These are phyloP conservation scores for Troides oblongomaculatus DNA, from an alignment of 2,888 invertebrate genomes.

Conservation along the genomic window DNA sequence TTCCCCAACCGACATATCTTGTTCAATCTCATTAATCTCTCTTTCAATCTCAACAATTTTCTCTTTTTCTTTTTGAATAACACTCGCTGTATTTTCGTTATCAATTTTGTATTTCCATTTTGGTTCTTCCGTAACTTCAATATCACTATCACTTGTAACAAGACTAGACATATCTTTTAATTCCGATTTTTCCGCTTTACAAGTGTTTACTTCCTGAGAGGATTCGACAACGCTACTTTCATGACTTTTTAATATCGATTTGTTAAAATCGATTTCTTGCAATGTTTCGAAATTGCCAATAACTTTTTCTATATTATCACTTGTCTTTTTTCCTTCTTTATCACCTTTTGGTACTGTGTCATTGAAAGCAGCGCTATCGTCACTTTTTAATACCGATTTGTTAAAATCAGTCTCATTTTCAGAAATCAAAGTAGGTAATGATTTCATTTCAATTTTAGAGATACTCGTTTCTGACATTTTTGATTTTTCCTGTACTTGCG, in stretches of 20 bases:
- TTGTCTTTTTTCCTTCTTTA: slow-evolving; percentile 32
- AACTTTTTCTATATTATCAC: slow-evolving; percentile 39
- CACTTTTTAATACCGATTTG: slow-evolving; percentile 52
- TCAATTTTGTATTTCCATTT: slow-evolving; percentile 32
- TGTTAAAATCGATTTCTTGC: slow-evolving; percentile 53
- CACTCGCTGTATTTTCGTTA: slow-evolving; percentile 42
- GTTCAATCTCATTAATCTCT: slow-evolving; percentile 71
- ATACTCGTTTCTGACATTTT: slow-evolving; percentile 20
- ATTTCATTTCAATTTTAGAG: slow-evolving; percentile 40
- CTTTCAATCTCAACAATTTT: slow-evolving; percentile 68
- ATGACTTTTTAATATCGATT: slow-evolving; percentile 56
- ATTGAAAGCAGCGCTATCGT: slow-evolving; percentile 38
- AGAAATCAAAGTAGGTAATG: slow-evolving; percentile 51
- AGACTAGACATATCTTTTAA: slow-evolving; percentile 49
- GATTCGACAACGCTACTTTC: slow-evolving; percentile 52
- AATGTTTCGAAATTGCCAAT: slow-evolving; percentile 44
- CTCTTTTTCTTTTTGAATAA: slow-evolving; percentile 63
- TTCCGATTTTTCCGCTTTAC: slow-evolving; percentile 27
- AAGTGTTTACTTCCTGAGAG: slow-evolving; percentile 37
- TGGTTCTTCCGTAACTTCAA: slow-evolving; percentile 49
- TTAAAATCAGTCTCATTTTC: slow-evolving; percentile 54
- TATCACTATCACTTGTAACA: slow-evolving; percentile 69
- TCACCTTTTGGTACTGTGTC: slow-evolving; percentile 40
- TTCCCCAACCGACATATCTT: slow-evolving; percentile 55
- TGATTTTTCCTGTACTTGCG: slow-evolving; percentile 38